Base-by-base conservation (phyloP, 2,113 vertebrate genomes). In the Chlamydotis undulata region DNA sequence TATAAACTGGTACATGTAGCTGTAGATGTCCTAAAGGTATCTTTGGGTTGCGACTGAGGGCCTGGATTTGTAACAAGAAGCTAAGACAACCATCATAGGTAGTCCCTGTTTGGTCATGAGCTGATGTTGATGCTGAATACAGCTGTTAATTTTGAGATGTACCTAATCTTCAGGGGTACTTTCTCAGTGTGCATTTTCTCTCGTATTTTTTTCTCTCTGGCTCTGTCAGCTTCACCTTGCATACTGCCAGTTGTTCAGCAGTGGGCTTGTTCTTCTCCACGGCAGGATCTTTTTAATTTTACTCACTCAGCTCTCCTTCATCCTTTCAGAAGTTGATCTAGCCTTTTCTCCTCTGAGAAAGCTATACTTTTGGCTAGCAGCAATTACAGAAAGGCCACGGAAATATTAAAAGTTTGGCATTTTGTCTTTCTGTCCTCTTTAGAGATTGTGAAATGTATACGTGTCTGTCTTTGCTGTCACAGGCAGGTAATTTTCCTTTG, bases 401-500 rank as follows among this genome's bases (percentile, higher is more conserved):
- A 81, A 92, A 84, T 65, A 60, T 68, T 23, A 68, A 49, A 25
- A 61, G 39, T 64, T 93, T 24, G 24, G 49, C 22, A 3, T 24
- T 50, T 74, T 91, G 76, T 52, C 23, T n/a, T 56, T 64, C 55
- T 57, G 10, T 79, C 14, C 23, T 92, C 50, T 76, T 71, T 7
- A 43, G 61, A 57, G 80, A 41, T 81, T 81, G 61, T 61, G 29
- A 73, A 79, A 65, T 47, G 28, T 55, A 23, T 63, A 19, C 3
- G 2, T 73, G 78, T 28, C 80, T 86, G n/a, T 63, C 73, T 83
- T 8, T 84, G 59, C 93, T 90, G 68, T 91, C 89, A 61, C 73
- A 79, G 73, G 60, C 61, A 84, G 86, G 70, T 91, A 45, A 79
- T 95, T 92, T 76, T 69, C 77, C 76, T 93, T 82, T 83, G 61